Evolutionary conservation across 2,888 invertebrate genomes (phyloP).

Genomic region (Cataglyphis cursor): DNA sequence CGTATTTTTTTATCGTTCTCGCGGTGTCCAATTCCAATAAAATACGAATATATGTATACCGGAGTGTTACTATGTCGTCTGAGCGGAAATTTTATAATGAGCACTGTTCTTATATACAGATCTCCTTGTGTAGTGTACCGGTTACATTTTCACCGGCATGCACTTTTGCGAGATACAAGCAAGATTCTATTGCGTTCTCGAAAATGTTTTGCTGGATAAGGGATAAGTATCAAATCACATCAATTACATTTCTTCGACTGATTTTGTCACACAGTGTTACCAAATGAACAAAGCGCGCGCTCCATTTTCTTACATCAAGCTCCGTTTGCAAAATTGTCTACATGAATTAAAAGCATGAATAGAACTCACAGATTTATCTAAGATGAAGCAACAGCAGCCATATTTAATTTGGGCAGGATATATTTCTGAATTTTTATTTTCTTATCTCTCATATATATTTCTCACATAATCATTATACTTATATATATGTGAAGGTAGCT

Average conservation of each 20-base stretch:
- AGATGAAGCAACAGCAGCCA: no score
- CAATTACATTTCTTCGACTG: not conserved
- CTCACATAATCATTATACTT: no score
- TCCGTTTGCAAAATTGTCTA: no score
- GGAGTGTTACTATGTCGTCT: conserved; percentile 53
- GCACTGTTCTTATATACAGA: not conserved
- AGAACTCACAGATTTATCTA: no score
- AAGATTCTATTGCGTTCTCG: not conserved
- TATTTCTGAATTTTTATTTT: no score
- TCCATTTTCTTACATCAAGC: not conserved
- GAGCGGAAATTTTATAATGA: conserved; percentile 26
- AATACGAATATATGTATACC: conserved; percentile 57
- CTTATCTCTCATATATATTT: no score
- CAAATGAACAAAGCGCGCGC: not conserved
- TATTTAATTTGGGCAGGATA: no score
- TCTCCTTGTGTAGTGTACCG: not conserved
- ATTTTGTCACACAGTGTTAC: conserved; percentile 1
- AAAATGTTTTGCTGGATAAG: not conserved
- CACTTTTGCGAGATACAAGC: not conserved
- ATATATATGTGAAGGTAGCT: no score
- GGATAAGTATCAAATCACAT: no score
- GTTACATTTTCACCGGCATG: not conserved
- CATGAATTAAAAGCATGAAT: no score
- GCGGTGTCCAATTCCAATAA: conserved; percentile 64
- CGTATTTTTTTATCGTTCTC: conserved; percentile 52